Percentiles rank a stretch among this genome's conserved stretches.
These are phyloP conservation scores for Lymantria dispar DNA, from an alignment of 2,888 invertebrate species.

Conservation along the genomic window DNA sequence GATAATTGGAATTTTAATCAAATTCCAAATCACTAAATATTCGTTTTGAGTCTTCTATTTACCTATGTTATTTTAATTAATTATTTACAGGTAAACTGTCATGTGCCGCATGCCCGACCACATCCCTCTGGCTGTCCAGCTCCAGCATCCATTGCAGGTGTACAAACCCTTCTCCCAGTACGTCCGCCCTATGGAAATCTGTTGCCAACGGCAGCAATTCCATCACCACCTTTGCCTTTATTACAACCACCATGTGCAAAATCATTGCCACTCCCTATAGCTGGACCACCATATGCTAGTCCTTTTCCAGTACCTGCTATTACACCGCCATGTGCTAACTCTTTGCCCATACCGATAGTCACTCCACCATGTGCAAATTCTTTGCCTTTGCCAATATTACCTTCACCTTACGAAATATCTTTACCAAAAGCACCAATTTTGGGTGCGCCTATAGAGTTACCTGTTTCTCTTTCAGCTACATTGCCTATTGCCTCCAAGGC, in stretches of 20 bases:
- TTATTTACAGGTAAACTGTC: slow-evolving; percentile 6
- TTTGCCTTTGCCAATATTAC: not conserved
- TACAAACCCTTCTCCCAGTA: not conserved
- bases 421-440: not conserved
- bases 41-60: no score
- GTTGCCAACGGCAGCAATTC: not conserved
- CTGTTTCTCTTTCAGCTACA: not conserved
- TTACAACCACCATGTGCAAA: slow-evolving; percentile 1
- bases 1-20: no score
- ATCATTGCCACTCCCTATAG: not conserved
- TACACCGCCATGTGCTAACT: slow-evolving; percentile 1
- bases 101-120: slow-evolving; percentile 1
- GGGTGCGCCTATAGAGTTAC: not conserved
- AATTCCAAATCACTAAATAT: no score
- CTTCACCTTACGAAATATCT: not conserved
- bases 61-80: no score
- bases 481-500: not conserved
- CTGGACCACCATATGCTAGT: not conserved
- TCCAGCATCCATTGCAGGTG: not conserved
- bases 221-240: not conserved
- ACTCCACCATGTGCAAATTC: not conserved
- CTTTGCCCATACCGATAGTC: not conserved
- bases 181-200: not conserved
- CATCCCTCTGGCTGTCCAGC: not conserved
- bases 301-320: not conserved